Evolutionary conservation across 2,797 vertebrate species (phyloP).

Genomic region (Huso huso): DNA sequence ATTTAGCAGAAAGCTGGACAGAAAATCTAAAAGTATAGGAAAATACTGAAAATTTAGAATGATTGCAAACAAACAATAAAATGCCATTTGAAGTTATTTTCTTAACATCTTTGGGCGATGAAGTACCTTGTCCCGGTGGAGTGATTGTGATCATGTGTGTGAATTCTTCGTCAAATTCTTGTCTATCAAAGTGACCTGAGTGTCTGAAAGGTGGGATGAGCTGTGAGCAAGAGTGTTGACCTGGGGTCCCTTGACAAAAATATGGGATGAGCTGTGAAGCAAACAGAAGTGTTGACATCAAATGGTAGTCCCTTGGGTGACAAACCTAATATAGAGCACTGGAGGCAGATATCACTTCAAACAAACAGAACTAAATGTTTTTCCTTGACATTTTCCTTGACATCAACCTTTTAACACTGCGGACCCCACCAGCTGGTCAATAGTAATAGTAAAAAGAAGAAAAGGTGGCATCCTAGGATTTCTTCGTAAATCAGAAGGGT

Average conservation of each 20-base stretch:
- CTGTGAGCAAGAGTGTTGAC: conserved; percentile 42
- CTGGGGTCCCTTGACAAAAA: too few species aligned
- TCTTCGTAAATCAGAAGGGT: too few species aligned
- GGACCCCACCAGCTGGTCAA: too few species aligned
- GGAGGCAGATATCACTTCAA: too few species aligned
- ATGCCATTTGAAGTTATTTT: not conserved
- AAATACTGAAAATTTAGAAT: not conserved
- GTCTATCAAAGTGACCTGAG: conserved; percentile 95
- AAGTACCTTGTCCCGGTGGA: conserved; percentile 90
- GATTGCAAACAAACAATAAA: not conserved
- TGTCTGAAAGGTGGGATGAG: conserved; percentile 89
- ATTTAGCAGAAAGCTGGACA: too few species aligned
- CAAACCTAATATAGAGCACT: too few species aligned
- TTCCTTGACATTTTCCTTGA: too few species aligned
- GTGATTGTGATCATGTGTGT: conserved; percentile 98
- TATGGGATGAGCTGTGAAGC: conserved; percentile 74
- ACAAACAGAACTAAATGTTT: too few species aligned
- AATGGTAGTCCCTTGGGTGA: not conserved
- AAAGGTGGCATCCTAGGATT: too few species aligned
- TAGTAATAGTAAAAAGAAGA: too few species aligned
- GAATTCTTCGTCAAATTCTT: conserved; percentile 96
- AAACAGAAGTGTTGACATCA: not conserved
- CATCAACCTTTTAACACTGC: too few species aligned
- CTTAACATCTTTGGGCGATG: not conserved
- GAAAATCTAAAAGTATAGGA: too few species aligned